phyloP scores from a whole-genome alignment of 2,888 invertebrate genomes.

The Dryocosmus kuriphilus region DNA sequence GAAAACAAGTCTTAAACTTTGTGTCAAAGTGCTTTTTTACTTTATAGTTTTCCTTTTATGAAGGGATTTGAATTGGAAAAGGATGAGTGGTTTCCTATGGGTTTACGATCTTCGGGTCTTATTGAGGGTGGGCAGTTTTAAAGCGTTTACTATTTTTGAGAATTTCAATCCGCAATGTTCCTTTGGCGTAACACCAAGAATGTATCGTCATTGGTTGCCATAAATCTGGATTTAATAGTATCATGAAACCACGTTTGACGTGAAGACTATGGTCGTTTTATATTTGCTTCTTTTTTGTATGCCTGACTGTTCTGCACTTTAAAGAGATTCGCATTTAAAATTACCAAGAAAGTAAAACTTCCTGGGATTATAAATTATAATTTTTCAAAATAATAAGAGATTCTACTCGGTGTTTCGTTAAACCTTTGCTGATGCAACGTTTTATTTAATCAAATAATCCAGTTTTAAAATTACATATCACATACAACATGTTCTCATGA shows the following conservation, averaged over 20 bases:
- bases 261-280: conserved; percentile 6
- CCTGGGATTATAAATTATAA: background rate
- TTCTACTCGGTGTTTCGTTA: background rate
- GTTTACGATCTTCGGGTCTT: background rate
- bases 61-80: too few relatives aligned
- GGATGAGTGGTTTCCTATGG: too few relatives aligned
- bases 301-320: conserved; percentile 1
- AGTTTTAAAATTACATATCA: too few relatives aligned
- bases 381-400: background rate
- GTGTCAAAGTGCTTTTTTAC: too few relatives aligned
- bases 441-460: too few relatives aligned
- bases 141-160: background rate
- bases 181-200: conserved; percentile 47
- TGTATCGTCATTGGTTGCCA: conserved; percentile 41
- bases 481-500: too few relatives aligned
- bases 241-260: background rate
- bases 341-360: background rate
- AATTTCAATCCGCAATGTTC: background rate
- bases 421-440: background rate
- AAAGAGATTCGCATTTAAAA: conserved; percentile 4
- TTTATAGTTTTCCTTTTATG: too few relatives aligned
- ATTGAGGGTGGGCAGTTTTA: background rate
- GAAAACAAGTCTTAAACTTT: too few relatives aligned
- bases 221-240: conserved; percentile 20
- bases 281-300: background rate